A percentile compares a stretch with the other conserved stretches of the same genome.
phyloP scores from a whole-genome alignment of 2,888 invertebrate species.

The Prenolepis imparis region DNA sequence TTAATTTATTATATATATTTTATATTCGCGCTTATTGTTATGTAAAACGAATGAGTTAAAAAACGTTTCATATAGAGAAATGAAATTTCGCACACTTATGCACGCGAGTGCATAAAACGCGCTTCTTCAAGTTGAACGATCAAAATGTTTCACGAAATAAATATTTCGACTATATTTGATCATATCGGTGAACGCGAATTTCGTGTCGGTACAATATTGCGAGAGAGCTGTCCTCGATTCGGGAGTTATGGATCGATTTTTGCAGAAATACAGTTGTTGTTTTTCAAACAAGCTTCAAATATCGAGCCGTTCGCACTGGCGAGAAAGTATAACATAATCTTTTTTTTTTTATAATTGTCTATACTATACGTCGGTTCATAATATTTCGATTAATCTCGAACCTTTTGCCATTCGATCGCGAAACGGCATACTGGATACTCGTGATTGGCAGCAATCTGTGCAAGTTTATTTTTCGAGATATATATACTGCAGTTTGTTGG shows the following conservation, averaged over 20 bases:
- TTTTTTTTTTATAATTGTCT: slow-evolving; percentile 35
- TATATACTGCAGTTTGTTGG: background rate
- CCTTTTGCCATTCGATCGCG: slow-evolving; percentile 3
- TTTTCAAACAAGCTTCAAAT: background rate
- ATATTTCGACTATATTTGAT: background rate
- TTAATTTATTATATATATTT: background rate
- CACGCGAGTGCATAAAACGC: no score
- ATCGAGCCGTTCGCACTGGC: background rate
- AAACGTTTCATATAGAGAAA: background rate
- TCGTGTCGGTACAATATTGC: background rate
- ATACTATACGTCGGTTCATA: slow-evolving; percentile 24
- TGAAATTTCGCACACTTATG: background rate
- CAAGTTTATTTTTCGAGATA: slow-evolving; percentile 23
- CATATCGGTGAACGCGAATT: background rate
- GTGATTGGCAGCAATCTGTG: slow-evolving; percentile 40
- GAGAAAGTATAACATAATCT: slow-evolving; percentile 10
- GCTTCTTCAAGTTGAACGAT: background rate
- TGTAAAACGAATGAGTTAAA: background rate
- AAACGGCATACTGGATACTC: background rate
- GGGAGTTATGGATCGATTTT: background rate
- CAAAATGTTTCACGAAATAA: background rate
- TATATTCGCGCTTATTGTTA: background rate
- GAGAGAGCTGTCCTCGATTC: slow-evolving; percentile 1
- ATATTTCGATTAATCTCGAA: slow-evolving; percentile 30
- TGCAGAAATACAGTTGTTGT: background rate